Evolutionary conservation across 2,797 vertebrate genomes (phyloP).

Genomic region (Acanthornis magna): DNA sequence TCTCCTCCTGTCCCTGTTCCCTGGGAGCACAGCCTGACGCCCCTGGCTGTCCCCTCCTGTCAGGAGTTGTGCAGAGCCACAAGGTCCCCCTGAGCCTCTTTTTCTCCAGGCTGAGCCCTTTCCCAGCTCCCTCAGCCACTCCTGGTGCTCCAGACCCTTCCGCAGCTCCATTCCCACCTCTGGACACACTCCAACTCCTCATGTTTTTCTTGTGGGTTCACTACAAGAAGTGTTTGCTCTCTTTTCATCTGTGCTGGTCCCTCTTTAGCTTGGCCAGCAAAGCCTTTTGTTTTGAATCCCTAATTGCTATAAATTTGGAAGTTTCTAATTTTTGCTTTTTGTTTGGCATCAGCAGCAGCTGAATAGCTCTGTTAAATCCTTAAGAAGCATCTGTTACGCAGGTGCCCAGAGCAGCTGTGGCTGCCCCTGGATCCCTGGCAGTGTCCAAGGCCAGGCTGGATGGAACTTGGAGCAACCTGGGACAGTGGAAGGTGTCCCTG

Average conservation of each 20-base stretch:
- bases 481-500: neutral
- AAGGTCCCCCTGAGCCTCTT: neutral
- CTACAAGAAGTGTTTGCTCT: neutral
- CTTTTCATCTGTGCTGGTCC: neutral
- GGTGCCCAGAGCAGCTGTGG: neutral
- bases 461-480: rapidly evolving
- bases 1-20: neutral
- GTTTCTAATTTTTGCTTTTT: neutral
- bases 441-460: neutral
- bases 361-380: neutral
- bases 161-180: rapidly evolving
- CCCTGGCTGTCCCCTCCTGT: neutral
- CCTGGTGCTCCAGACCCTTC: neutral
- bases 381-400: neutral
- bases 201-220: neutral
- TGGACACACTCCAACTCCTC: rapidly evolving
- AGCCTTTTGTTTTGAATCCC: neutral
- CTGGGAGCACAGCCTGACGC: neutral
- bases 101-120: neutral
- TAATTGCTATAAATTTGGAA: neutral
- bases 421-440: neutral
- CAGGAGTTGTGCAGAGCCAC: neutral
- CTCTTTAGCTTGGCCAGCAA: neutral
- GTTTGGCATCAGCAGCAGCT: neutral
- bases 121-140: neutral